Conservation (phyloP, 2,797 vertebrate species). For the Carduelis carduelis region DNA sequence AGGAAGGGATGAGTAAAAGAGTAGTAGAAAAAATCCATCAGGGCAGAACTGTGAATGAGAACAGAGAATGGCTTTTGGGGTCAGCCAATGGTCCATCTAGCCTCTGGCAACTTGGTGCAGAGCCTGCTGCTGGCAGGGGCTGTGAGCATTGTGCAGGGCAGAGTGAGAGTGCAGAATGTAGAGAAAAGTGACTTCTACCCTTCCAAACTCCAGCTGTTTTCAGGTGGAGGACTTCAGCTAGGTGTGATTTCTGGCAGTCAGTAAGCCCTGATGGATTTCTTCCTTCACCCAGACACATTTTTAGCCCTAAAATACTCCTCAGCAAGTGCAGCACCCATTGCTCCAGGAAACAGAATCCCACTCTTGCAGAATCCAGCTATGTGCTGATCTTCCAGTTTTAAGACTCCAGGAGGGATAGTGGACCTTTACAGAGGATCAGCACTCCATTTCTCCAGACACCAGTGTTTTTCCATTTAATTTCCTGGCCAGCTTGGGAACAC, state of each 20-base stretch:
- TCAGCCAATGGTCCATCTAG: background rate
- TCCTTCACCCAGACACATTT: background rate
- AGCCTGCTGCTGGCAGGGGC: background rate
- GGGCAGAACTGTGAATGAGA: background rate
- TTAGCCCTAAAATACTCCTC: background rate
- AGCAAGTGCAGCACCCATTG: background rate
- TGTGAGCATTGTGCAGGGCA: background rate
- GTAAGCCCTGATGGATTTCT: background rate
- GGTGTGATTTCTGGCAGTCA: background rate
- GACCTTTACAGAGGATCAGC: background rate
- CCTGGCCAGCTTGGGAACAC: background rate
- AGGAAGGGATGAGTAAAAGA: background rate
- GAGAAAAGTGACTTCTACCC: background rate
- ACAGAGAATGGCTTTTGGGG: background rate
- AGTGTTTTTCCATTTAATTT: conserved; percentile 42
- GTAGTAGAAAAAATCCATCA: background rate
- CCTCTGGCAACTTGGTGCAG: background rate
- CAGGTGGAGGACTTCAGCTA: background rate
- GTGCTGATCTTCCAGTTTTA: background rate
- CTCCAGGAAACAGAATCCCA: background rate
- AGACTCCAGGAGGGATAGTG: background rate
- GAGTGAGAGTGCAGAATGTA: background rate
- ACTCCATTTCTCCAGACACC: background rate
- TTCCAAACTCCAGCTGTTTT: background rate
- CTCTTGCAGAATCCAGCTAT: background rate